Evolutionary conservation across 2,113 vertebrate genomes (phyloP).

Genomic region (Electrona antarctica): DNA sequence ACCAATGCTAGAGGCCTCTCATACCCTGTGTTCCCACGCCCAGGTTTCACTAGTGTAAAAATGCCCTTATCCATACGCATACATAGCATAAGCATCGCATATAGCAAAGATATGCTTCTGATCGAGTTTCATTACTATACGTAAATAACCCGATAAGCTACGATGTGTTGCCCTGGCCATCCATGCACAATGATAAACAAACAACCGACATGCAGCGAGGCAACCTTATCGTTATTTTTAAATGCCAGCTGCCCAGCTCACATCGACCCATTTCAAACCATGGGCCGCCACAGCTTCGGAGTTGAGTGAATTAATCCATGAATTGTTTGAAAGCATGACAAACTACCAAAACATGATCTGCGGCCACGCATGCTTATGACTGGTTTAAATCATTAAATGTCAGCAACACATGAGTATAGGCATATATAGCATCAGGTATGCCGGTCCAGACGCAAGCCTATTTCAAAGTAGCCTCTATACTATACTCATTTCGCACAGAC

Average conservation of each 20-base stretch:
- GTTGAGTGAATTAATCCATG: conserved; percentile 56
- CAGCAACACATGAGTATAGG: conserved; percentile 38
- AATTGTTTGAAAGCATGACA: conserved; percentile 61
- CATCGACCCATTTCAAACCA: conserved; percentile 61
- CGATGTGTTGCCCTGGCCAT: conserved; percentile 4
- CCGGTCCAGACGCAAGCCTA: conserved; percentile 32
- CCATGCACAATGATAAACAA: conserved; percentile 33
- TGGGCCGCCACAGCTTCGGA: conserved; percentile 27
- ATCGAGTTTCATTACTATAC: no score
- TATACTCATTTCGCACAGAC: neutral
- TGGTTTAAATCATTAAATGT: conserved; percentile 48
- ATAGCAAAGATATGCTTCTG: no score
- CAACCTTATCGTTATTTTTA: conserved; percentile 55
- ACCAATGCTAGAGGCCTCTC: no score
- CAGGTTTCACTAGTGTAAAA: no score
- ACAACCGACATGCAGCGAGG: conserved; percentile 21
- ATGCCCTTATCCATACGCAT: no score
- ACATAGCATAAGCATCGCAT: no score
- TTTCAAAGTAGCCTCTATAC: conserved; percentile 27
- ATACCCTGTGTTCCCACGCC: no score
- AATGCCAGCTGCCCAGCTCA: conserved; percentile 57
- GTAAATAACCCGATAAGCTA: conserved; percentile 10
- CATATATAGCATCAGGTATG: conserved; percentile 1
- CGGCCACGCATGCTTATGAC: conserved; percentile 5
- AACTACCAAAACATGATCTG: conserved; percentile 40